These are phyloP conservation scores for Smittia sp. DNA, from an alignment of 2,888 invertebrate genomes.

Conservation along the genomic window DNA sequence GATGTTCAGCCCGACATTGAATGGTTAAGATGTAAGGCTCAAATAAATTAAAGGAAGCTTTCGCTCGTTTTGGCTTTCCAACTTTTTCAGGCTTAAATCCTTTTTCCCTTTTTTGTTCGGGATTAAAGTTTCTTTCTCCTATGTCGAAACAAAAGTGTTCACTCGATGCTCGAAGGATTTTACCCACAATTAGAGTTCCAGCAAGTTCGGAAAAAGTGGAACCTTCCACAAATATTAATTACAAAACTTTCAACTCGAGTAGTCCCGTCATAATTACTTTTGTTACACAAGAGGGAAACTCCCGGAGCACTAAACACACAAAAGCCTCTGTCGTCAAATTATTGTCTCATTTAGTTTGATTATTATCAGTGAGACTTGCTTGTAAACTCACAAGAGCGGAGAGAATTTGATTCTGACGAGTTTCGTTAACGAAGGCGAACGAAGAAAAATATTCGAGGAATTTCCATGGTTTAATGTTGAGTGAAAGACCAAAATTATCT, in stretches of 20 bases:
- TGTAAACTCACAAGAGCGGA: background rate
- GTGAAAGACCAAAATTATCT: background rate
- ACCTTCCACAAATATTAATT: no score
- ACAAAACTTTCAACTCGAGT: no score
- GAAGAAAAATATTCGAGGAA: slow-evolving; percentile 4
- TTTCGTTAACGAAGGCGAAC: slow-evolving; percentile 1
- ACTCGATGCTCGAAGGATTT: background rate
- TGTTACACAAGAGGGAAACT: background rate
- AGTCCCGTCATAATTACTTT: background rate
- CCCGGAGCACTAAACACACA: background rate
- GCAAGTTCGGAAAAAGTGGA: no score
- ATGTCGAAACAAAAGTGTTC: background rate
- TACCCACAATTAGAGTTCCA: no score
- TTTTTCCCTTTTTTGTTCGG: background rate
- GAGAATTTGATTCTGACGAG: background rate
- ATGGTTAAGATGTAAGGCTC: background rate
- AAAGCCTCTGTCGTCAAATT: background rate
- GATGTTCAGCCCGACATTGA: background rate
- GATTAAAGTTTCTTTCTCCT: background rate
- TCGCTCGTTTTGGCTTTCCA: background rate
- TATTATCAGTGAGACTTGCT: background rate
- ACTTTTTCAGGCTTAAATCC: background rate
- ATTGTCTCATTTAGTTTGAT: slow-evolving; percentile 20
- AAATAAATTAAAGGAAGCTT: background rate
- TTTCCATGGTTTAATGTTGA: background rate